phyloP scores from a whole-genome alignment of 1,140 invertebrate species.

The Leptopilina clavipes region DNA sequence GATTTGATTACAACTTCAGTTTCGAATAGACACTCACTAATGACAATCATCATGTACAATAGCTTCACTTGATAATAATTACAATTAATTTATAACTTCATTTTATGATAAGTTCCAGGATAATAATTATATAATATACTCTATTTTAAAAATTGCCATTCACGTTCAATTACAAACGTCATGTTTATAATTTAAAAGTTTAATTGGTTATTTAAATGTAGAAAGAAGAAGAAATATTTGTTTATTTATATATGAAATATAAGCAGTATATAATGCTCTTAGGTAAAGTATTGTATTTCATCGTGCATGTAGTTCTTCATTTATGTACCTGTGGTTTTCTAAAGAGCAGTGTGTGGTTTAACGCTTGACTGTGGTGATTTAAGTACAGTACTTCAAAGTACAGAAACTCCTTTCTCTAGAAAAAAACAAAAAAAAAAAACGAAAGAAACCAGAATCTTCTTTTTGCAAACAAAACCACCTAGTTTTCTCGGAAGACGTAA shows the following conservation, averaged over 20 bases:
- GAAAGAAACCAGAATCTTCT: background rate
- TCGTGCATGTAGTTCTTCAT: background rate
- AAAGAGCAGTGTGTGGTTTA: slow-evolving; percentile 30
- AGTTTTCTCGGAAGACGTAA: background rate
- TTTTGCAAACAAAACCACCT: background rate
- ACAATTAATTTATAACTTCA: too few species aligned
- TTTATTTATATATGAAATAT: background rate
- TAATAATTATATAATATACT: too few species aligned
- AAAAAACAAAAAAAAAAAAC: background rate
- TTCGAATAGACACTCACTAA: too few species aligned
- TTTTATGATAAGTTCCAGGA: too few species aligned
- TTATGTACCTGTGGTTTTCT: slow-evolving; percentile 23
- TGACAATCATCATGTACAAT: too few species aligned
- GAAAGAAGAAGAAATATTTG: too few species aligned
- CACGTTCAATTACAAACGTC: too few species aligned
- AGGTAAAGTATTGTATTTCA: slow-evolving; percentile 31
- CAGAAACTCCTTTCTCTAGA: background rate
- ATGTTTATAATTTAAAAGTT: too few species aligned
- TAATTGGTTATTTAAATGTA: too few species aligned
- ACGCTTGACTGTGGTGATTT: background rate
- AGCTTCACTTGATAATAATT: too few species aligned
- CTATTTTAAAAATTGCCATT: too few species aligned
- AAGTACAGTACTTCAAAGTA: slow-evolving; percentile 6
- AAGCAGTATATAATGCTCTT: background rate
- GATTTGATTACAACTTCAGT: too few species aligned